Evolutionary conservation across 2,113 vertebrate species (phyloP).

Genomic region (Caretta caretta): DNA sequence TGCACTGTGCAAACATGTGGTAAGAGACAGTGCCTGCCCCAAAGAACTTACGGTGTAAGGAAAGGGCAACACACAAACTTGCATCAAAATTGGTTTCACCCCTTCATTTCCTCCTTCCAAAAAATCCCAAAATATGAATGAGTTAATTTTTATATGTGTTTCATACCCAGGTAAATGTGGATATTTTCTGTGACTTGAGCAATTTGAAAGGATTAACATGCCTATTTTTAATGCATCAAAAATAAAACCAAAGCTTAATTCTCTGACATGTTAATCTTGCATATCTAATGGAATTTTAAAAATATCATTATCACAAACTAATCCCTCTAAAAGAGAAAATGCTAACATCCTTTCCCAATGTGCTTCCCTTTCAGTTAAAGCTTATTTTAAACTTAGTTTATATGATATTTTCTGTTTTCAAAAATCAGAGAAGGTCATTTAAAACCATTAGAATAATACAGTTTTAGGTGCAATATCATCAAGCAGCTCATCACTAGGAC

Average conservation of each 20-base stretch:
- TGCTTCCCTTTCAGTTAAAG: conserved; percentile 21
- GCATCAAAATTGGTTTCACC: background rate
- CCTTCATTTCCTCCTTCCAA: background rate
- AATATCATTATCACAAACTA: conserved; percentile 24
- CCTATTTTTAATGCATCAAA: conserved; percentile 8
- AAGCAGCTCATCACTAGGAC: conserved; percentile 41
- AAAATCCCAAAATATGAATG: background rate
- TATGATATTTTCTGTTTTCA: conserved; percentile 13
- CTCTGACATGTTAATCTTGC: conserved; percentile 1
- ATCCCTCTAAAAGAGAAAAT: conserved; percentile 10
- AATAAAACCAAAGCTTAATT: conserved; percentile 26
- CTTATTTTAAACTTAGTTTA: background rate
- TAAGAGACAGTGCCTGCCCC: too few species aligned
- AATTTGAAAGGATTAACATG: conserved; percentile 6
- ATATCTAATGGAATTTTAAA: conserved; percentile 40
- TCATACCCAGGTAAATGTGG: background rate
- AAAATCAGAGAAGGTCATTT: conserved; percentile 20
- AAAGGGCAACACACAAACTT: background rate
- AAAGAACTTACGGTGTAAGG: too few species aligned
- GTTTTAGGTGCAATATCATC: conserved; percentile 40
- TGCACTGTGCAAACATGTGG: too few species aligned
- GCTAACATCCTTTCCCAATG: background rate
- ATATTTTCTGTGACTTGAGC: background rate
- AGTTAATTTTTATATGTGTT: background rate
- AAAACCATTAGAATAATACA: background rate